Evolutionary conservation across 1,140 invertebrate species (phyloP), one percentile per base, ranked within the genome.

Genomic region (Drosophila cardini): DNA sequence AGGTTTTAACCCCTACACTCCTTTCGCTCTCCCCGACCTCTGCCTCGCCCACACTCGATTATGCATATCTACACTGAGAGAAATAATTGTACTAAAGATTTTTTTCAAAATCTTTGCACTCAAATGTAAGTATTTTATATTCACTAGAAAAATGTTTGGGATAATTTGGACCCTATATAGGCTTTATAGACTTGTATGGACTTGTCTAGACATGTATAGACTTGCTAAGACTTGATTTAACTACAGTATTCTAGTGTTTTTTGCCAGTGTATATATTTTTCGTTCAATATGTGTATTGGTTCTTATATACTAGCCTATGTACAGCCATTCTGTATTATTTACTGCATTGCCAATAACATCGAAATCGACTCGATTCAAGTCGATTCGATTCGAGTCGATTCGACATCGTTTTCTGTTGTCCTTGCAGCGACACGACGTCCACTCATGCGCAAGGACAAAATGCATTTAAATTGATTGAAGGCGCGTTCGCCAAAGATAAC

Each of bases 401-500:
- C 53, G 64, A 30, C 40, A 45, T 46, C 13, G 21, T 26, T 26
- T 26, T 3, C 21, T 48, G 55, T 43, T 36, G 52, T 67, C 58
- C 67, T 63, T 70, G 72, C 58, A n/a, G 57, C 68, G 32, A 32
- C 72, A 58, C 68, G 32, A 32, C 72, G 68, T 75, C 68, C 72
- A 75, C 72, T 75, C 72, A 75, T 75, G 72, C 67, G 72, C 67
- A 75, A 75, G 68, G 67, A 75, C 72, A 55, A 71, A 75, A 71
- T 75, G 72, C 72, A 75, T 75, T 75, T 70, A 64, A 75, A 71
- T 75, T 75, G 72, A 75, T 75, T 71, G 72, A 71, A 75, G 53
- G 72, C 72, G 67, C 67, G 53, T 5, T 26, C 60, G 58, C 56
- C 71, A 70, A 63, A 75, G 72, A 75, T 71, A 71, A 75, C 67